phyloP scores from a whole-genome alignment of 2,888 invertebrate species.

The Lymantria dispar region DNA sequence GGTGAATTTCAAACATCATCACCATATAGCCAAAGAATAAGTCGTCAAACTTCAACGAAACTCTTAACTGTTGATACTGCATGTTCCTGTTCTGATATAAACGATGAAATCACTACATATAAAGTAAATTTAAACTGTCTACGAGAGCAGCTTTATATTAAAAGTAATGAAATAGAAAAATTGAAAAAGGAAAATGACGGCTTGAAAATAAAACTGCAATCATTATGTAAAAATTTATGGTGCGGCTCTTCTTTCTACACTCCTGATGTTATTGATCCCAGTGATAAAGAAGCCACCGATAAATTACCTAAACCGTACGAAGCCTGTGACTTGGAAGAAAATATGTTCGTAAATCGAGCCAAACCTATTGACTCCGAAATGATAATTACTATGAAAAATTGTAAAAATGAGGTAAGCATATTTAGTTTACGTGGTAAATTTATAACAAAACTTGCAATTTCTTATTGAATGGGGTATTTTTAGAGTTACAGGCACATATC shows the following conservation, averaged over 20 bases:
- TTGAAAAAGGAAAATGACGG: conserved; percentile 55
- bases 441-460: not conserved
- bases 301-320: conserved; percentile 51
- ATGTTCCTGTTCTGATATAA: conserved; percentile 20
- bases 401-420: conserved; percentile 53
- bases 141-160: conserved; percentile 42
- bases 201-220: conserved; percentile 55
- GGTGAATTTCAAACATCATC: conserved; percentile 4
- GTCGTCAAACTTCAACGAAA: conserved; percentile 39
- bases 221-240: conserved; percentile 37
- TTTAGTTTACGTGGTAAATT: not conserved
- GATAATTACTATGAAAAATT: conserved; percentile 70
- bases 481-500: conserved; percentile 65
- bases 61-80: conserved; percentile 38
- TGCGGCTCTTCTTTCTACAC: conserved; percentile 29
- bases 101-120: conserved; percentile 34
- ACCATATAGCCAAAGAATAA: conserved; percentile 28
- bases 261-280: conserved; percentile 10
- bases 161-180: conserved; percentile 51
- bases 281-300: conserved; percentile 19
- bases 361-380: conserved; percentile 66
- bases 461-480: conserved; percentile 17
- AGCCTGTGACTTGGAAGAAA: conserved; percentile 33
- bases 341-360: conserved; percentile 11
- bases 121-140: conserved; percentile 45